Base-by-base conservation (phyloP, 2,797 vertebrate genomes). In the Sebastes iracundus region DNA sequence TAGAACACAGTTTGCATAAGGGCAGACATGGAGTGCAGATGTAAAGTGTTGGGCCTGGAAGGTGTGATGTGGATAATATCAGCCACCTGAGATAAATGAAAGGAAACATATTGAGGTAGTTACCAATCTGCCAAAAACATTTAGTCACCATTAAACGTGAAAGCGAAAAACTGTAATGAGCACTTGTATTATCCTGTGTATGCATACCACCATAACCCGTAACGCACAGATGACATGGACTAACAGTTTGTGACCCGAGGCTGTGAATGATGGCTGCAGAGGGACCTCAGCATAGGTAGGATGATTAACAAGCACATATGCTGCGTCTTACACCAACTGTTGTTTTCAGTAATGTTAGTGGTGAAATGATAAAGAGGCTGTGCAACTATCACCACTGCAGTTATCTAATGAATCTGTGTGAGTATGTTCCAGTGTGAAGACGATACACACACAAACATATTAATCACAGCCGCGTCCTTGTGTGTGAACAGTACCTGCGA, bases 261-360 rank as follows among this genome's bases (percentile, higher is more conserved):
- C 22, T 53, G n/a, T 73, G 73, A 59, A 75, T 11, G 4, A 60
- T 58, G 32, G 11, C 68, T 76, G 20, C 55, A 42, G 30, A 53
- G 49, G 63, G 67, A 73, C 4, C 59, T 67, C 46, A 12, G 60
- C 55, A 68, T 28, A 58, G 70, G 42, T 60, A 59, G 1, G 62
- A 60, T 79, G 69, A 79, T 87, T 64, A 81, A 81, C 53, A 76
- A 18, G 62, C 59, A 66, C 75, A 87, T 82, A 75, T 82, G 79
- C 49, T 76, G 66, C 56, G 16, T 65, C 35, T 38, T 42, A 42
- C 75, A 59, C 72, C 83, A 79, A 82, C 76, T 87, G 82, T 83
- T 90, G 73, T 85, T 86, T 82, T 71, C 65, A 80, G 63, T 80
- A 0, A 84, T 65, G 77, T 56, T n/a, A 20, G 20, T 32, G 14